Conservation (phyloP, 2,113 vertebrate genomes). For the Nibea coibor region DNA sequence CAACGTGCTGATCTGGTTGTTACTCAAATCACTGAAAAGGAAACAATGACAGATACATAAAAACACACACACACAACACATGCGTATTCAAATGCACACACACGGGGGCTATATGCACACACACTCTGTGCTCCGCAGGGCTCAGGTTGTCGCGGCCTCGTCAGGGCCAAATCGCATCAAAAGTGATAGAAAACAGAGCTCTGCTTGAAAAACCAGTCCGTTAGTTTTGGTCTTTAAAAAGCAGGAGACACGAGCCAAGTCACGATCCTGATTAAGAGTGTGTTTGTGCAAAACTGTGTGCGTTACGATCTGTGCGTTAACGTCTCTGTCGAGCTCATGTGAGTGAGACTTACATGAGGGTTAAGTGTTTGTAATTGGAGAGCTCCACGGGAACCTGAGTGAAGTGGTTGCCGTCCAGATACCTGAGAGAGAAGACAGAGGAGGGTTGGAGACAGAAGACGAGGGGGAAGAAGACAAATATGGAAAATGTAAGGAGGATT, state of each 20-base stretch:
- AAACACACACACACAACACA: slow-evolving; percentile 60
- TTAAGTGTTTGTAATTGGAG: slow-evolving; percentile 96
- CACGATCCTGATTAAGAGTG: slow-evolving; percentile 1
- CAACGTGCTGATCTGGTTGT: slow-evolving; percentile 99
- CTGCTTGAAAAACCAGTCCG: slow-evolving; percentile 23
- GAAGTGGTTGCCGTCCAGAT: slow-evolving; percentile 98
- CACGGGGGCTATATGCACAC: slow-evolving; percentile 13
- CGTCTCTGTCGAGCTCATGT: slow-evolving; percentile 13
- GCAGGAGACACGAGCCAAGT: slow-evolving; percentile 29
- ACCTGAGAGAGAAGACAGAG: slow-evolving; percentile 80
- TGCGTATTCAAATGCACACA: slow-evolving; percentile 27
- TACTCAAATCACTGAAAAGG: slow-evolving; percentile 98
- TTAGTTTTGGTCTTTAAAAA: slow-evolving; percentile 54
- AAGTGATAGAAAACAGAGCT: slow-evolving; percentile 38
- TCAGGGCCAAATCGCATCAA: slow-evolving; percentile 23
- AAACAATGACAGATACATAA: slow-evolving; percentile 74
- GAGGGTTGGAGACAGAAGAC: not conserved
- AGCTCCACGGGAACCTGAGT: slow-evolving; percentile 96
- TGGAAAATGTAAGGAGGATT: slow-evolving; percentile 10
- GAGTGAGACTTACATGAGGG: slow-evolving; percentile 93
- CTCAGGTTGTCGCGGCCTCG: slow-evolving; percentile 1
- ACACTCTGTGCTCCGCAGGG: slow-evolving; percentile 4
- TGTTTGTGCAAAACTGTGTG: not conserved
- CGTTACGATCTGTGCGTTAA: slow-evolving; percentile 4
- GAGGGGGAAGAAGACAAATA: slow-evolving; percentile 15